Evolutionary conservation across 2,888 invertebrate species (phyloP).

Genomic region (Pseudoips prasinana): DNA sequence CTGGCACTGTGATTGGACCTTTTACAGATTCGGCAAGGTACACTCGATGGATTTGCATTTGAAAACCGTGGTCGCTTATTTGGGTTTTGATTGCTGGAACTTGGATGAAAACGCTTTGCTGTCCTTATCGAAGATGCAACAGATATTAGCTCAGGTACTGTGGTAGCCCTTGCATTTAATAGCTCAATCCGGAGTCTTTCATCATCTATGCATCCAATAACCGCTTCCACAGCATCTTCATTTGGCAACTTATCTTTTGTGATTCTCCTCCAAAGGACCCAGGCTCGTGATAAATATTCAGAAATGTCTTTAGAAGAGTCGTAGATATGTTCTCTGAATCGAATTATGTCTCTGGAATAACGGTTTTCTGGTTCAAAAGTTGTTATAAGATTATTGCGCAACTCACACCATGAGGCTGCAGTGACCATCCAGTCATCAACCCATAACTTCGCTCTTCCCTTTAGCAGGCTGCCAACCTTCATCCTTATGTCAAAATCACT

Average conservation of each 20-base stretch:
- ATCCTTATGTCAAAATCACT: conserved; percentile 32
- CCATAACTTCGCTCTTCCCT: conserved; percentile 35
- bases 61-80: conserved; percentile 16
- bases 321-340: conserved; percentile 31
- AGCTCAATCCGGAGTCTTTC: conserved; percentile 31
- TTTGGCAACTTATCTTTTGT: conserved; percentile 29
- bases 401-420: conserved; percentile 29
- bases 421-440: conserved; percentile 33
- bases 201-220: conserved; percentile 34
- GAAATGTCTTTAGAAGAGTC: conserved; percentile 29
- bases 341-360: conserved; percentile 33
- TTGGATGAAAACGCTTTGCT: conserved; percentile 15
- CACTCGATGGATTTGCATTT: background rate
- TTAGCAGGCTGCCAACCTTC: conserved; percentile 31
- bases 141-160: conserved; percentile 32
- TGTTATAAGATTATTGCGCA: conserved; percentile 12
- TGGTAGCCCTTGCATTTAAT: conserved; percentile 25
- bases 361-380: conserved; percentile 37
- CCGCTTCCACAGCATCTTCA: conserved; percentile 31
- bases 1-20: conserved; percentile 15
- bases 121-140: conserved; percentile 26
- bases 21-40: conserved; percentile 19
- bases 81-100: background rate
- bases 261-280: conserved; percentile 34
- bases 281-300: conserved; percentile 32